Evolutionary conservation across 2,113 vertebrate species (phyloP).

Genomic region (Muntiacus muntjak): DNA sequence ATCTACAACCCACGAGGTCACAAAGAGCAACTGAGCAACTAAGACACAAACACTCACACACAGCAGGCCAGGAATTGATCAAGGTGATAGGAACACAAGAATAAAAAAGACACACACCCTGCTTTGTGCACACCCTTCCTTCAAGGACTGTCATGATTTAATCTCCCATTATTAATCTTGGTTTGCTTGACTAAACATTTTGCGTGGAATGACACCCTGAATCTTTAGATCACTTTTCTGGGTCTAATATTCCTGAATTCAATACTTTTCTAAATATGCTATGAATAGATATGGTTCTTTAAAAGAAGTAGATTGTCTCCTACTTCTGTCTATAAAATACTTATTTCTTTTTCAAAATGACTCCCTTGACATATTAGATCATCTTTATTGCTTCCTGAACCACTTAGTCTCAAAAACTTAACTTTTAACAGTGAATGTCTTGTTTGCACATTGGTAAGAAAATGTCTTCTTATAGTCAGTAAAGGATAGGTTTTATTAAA

Average conservation of each 20-base stretch:
- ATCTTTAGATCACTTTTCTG: conserved; percentile 31
- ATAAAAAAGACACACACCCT: neutral
- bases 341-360: conserved; percentile 52
- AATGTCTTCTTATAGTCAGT: conserved; percentile 37
- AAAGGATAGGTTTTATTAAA: conserved; percentile 64
- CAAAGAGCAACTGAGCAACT: neutral
- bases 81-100: neutral
- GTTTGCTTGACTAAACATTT: conserved; percentile 37
- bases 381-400: conserved; percentile 65
- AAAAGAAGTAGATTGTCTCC: conserved; percentile 58
- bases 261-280: conserved; percentile 62
- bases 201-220: neutral
- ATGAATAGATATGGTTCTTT: conserved; percentile 65
- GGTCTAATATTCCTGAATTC: conserved; percentile 45
- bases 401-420: conserved; percentile 65
- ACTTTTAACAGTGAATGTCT: conserved; percentile 53
- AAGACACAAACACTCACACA: neutral
- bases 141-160: neutral
- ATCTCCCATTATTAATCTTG: neutral
- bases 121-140: neutral
- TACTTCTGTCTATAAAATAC: conserved; percentile 51
- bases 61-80: neutral
- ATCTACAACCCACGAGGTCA: neutral
- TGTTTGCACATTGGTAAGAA: conserved; percentile 57
- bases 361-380: conserved; percentile 64